Conservation (phyloP, 2,113 vertebrate genomes). For the Lepisosteus oculatus region DNA sequence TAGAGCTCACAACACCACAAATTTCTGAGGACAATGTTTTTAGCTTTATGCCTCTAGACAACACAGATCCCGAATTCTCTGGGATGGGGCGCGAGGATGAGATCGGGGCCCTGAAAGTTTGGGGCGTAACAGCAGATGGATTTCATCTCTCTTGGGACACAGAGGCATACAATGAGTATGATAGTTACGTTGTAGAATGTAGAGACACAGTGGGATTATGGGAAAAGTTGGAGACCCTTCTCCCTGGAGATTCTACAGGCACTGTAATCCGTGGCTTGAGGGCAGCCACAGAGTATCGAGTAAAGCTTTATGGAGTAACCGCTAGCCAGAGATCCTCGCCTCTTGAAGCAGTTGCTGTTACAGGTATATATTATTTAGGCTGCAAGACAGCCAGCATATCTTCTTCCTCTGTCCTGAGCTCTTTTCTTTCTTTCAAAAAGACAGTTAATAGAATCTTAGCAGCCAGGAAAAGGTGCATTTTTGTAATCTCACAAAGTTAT, state of each 20-base stretch:
- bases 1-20: slow-evolving; percentile 38
- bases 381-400: slow-evolving; percentile 18
- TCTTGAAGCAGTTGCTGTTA: slow-evolving; percentile 56
- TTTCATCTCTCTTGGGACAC: not conserved
- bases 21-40: slow-evolving; percentile 52
- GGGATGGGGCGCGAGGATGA: slow-evolving; percentile 44
- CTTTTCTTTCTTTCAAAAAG: too few relatives aligned
- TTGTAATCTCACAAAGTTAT: too few relatives aligned
- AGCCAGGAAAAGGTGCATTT: too few relatives aligned
- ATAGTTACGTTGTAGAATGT: not conserved
- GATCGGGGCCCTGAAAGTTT: slow-evolving; percentile 39
- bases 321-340: slow-evolving; percentile 51
- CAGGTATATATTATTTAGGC: slow-evolving; percentile 54
- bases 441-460: too few relatives aligned
- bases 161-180: not conserved
- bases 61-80: slow-evolving; percentile 39
- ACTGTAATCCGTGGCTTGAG: slow-evolving; percentile 42
- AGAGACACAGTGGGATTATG: slow-evolving; percentile 11
- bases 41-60: slow-evolving; percentile 54
- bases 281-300: slow-evolving; percentile 53
- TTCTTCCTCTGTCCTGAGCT: not conserved
- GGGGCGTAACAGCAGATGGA: slow-evolving; percentile 34
- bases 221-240: slow-evolving; percentile 13
- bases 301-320: slow-evolving; percentile 55
- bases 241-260: slow-evolving; percentile 25